Conservation (phyloP, 1,140 invertebrate species). For the Formica exsecta region DNA sequence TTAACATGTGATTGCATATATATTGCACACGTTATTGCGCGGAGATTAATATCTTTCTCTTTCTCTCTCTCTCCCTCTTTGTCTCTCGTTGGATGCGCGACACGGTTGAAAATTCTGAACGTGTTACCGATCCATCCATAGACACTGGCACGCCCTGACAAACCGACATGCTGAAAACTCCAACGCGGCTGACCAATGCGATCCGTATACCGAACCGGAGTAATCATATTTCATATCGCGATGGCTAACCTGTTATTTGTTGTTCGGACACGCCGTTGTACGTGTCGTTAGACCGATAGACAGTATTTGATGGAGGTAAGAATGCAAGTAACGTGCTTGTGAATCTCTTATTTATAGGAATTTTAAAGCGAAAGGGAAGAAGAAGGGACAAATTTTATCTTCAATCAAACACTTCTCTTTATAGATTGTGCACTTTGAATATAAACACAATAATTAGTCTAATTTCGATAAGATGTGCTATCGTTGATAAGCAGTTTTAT, state of each 20-base stretch:
- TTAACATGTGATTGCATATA: background rate
- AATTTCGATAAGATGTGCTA: conserved; percentile 2
- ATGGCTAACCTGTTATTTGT: conserved; percentile 73
- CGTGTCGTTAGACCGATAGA: conserved; percentile 46
- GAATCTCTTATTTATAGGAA: conserved; percentile 6
- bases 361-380: background rate
- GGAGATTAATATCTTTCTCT: conserved; percentile 34
- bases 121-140: conserved; percentile 76
- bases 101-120: conserved; percentile 80
- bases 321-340: background rate
- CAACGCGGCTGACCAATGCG: conserved; percentile 74
- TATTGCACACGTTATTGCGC: background rate
- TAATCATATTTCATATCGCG: conserved; percentile 77
- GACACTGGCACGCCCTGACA: conserved; percentile 68
- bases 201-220: conserved; percentile 73
- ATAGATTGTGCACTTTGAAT: background rate
- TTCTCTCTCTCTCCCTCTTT: conserved; percentile 8
- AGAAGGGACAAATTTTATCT: conserved; percentile 10
- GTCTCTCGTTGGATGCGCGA: conserved; percentile 72
- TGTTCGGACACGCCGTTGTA: conserved; percentile 33
- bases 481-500: conserved; percentile 19
- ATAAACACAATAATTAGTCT: conserved; percentile 8
- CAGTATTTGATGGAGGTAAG: conserved; percentile 44
- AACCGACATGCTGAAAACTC: conserved; percentile 75
- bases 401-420: background rate